Evolutionary conservation across 92 coral and sea anemone genomes (phyloP).

Genomic region (Heteractis magnifica): DNA sequence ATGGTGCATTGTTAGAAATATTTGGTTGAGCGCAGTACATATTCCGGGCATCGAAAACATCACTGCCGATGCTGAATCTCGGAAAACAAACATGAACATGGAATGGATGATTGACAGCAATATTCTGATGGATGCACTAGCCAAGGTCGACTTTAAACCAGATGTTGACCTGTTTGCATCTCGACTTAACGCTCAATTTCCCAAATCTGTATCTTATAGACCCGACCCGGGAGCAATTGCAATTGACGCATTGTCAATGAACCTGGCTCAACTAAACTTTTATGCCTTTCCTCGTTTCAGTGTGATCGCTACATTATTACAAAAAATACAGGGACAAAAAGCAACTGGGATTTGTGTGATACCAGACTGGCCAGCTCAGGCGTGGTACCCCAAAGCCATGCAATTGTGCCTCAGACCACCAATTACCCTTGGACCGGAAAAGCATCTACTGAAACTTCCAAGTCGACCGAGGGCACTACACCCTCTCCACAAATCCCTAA

Average conservation of each 20-base stretch:
- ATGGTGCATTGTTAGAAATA: conserved; percentile 40
- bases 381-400: conserved; percentile 26
- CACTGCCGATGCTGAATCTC: conserved; percentile 44
- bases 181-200: too few relatives aligned
- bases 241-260: too few relatives aligned
- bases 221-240: too few relatives aligned
- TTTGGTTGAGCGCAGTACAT: conserved; percentile 47
- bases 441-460: conserved; percentile 4
- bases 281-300: conserved; percentile 29
- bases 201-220: too few relatives aligned
- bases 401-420: conserved; percentile 15
- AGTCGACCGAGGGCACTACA: conserved; percentile 19
- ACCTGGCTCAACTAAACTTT: too few relatives aligned
- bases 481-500: conserved; percentile 33
- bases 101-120: too few relatives aligned
- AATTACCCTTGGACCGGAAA: neutral
- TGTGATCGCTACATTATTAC: conserved; percentile 11
- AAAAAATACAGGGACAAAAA: conserved; percentile 15
- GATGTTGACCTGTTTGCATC: too few relatives aligned
- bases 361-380: conserved; percentile 33
- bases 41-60: conserved; percentile 41
- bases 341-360: conserved; percentile 26
- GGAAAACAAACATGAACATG: neutral
- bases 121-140: too few relatives aligned
- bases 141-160: too few relatives aligned